Base-by-base conservation (phyloP, 2,797 vertebrate species). In the Synaphobranchus kaupii region DNA sequence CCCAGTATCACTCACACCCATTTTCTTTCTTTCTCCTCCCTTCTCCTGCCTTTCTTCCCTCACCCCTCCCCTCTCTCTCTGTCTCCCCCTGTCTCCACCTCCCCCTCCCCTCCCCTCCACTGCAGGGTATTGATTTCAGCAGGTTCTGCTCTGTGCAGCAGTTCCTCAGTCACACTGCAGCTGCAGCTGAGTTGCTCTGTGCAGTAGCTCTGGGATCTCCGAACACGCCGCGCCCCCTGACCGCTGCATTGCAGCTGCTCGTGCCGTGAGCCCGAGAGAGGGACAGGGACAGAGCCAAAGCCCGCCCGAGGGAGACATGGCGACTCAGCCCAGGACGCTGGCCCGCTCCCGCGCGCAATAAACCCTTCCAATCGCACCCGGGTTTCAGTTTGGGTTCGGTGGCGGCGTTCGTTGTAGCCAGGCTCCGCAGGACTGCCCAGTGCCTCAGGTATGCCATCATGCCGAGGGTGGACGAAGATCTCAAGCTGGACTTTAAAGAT, bases 401-500 rank as follows among this genome's bases (percentile, higher is more conserved):
- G 93, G 93, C 92, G 34, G 91, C 85, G 76, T 92, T 90, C 85
- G 90, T 93, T 89, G 92, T 92, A 76, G 89, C 90, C 86, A 91
- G 93, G 90, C 90, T 95, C 93, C 92, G 90, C 87, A 93, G 92
- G 93, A 87, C 91, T 88, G 92, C 93, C 80, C 52, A 92, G 73
- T 82, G 92, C 90, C 10, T 68, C 85, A 84, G 87, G 88, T 87
- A 89, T 87, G 86, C 92, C 12, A 91, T 91, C 47, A 99, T 99
- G 98, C 98, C 98, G 90, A 97, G 97, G 8, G 96, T 99, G 89
- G 98, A 99, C 85, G 94, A 95, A 28, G 98, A 99, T 94, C 96
- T 99, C 92, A 99, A 99, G 91, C 95, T 99, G 94, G 98, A 99
- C 97, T 99, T 99, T 92, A 99, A 99, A 94, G 98, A 99, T 95